These are phyloP conservation scores for Pedetes capensis DNA, from an alignment of 2,113 vertebrate genomes.

Conservation along the genomic window DNA sequence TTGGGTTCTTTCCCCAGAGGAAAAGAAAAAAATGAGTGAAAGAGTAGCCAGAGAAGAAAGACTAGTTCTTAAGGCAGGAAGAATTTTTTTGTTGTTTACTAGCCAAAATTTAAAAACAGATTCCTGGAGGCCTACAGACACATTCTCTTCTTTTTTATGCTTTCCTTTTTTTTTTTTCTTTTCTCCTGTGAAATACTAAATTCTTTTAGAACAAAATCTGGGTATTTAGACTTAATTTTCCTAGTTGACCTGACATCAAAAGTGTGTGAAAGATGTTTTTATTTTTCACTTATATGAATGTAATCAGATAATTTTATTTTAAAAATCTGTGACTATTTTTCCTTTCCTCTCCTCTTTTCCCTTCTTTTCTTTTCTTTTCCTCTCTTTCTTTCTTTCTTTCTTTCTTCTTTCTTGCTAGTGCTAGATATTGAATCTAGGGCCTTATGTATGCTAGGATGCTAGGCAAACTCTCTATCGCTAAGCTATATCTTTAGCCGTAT, in stretches of 20 bases:
- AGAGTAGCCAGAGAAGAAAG: not conserved
- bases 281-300: conserved; percentile 2
- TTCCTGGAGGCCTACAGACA: not conserved
- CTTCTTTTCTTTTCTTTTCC: too few species aligned
- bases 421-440: too few species aligned
- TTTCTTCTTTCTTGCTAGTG: too few species aligned
- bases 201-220: not conserved
- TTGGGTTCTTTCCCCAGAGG: not conserved
- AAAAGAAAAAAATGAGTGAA: not conserved
- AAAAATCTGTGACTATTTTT: not conserved
- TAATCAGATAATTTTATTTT: conserved; percentile 16
- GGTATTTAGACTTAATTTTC: not conserved
- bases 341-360: too few species aligned
- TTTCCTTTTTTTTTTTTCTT: not conserved
- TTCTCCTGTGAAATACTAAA: not conserved
- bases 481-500: too few species aligned
- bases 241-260: not conserved
- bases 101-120: not conserved
- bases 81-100: not conserved
- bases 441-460: too few species aligned
- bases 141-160: not conserved
- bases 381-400: too few species aligned
- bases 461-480: too few species aligned
- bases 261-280: not conserved
- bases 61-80: not conserved